Evolutionary conservation across 2,797 vertebrate species (phyloP).

Genomic region (Gymnothorax reevesii): DNA sequence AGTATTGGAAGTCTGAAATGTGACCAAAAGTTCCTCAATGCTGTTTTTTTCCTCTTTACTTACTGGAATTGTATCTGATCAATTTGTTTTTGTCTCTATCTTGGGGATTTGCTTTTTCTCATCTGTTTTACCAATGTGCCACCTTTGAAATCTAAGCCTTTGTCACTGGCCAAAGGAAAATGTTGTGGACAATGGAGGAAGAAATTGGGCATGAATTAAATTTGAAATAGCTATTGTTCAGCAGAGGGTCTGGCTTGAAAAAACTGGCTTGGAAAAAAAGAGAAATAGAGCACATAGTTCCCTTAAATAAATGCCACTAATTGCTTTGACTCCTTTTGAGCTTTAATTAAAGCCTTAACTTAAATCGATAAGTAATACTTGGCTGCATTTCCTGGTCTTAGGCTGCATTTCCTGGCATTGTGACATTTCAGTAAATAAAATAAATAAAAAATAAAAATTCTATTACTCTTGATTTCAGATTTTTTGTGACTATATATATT

Average conservation of each 20-base stretch:
- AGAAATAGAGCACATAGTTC: background rate
- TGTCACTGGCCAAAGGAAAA: background rate
- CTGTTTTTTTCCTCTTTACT: constrained; percentile 12
- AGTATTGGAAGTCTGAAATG: constrained; percentile 31
- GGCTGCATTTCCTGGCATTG: background rate
- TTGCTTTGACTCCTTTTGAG: background rate
- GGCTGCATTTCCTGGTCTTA: background rate
- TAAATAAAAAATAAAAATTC: too few species aligned
- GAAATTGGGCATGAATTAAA: constrained; percentile 6
- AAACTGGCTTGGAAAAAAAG: background rate
- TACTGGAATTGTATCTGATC: constrained; percentile 26
- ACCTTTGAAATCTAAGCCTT: constrained; percentile 17
- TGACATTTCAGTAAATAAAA: background rate
- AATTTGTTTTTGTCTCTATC: constrained; percentile 17
- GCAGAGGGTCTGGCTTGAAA: background rate
- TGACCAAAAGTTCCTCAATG: constrained; percentile 22
- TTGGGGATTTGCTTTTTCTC: background rate
- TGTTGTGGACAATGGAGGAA: background rate
- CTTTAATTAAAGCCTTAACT: background rate
- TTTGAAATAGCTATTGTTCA: constrained; percentile 4
- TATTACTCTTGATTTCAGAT: too few species aligned
- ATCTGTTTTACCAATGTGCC: constrained; percentile 6
- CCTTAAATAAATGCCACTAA: background rate
- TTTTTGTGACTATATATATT: too few species aligned
- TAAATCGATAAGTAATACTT: background rate